Evolutionary conservation across 2,113 vertebrate species (phyloP), one percentile per base, ranked within the genome.

Genomic region (Crotalus horridus): DNA sequence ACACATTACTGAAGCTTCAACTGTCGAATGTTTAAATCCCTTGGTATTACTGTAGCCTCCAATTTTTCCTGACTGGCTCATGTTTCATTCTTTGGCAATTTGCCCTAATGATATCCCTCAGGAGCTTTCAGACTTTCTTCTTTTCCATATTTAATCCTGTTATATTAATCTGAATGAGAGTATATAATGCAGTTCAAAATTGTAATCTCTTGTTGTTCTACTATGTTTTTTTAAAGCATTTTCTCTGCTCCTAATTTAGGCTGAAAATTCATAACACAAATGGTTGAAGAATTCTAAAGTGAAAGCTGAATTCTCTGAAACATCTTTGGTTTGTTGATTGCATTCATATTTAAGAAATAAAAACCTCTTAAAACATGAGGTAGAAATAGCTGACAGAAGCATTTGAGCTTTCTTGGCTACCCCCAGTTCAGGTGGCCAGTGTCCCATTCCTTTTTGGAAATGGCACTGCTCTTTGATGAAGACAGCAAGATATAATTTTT

Each of bases 81-180:
- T 99, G 99, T 99, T 99, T 99, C 99, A 98, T 98, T 99, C 98
- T 98, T 98, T 99, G 99, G 99, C 99, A 99, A 98, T 99, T 98
- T 99, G 99, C 99, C 99, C 99, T 99, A 99, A 99, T 99, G 98
- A 99, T 99, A 98, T 99, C 99, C 99, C 99, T 94, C 96, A 97
- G 99, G 99, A 99, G 98, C 98, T 98, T 98, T 98, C 98, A 98
- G 98, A 97, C 98, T 98, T 97, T 97, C 98, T 98, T 98, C 98
- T 98, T 98, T 98, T 98, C 99, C 98, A 98, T 98, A 98, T 98
- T 98, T 99, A 99, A 99, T 99, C 98, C 94, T 98, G 98, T 98
- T 98, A 97, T 98, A 98, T 99, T 98, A 98, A 99, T 99, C 98
- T 97, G 97, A 98, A 97, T 95, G 98, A 98, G 97, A 97, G 97